These are phyloP conservation scores for Drosophila helvetica DNA, from an alignment of 2,888 invertebrate species.

Conservation along the genomic window DNA sequence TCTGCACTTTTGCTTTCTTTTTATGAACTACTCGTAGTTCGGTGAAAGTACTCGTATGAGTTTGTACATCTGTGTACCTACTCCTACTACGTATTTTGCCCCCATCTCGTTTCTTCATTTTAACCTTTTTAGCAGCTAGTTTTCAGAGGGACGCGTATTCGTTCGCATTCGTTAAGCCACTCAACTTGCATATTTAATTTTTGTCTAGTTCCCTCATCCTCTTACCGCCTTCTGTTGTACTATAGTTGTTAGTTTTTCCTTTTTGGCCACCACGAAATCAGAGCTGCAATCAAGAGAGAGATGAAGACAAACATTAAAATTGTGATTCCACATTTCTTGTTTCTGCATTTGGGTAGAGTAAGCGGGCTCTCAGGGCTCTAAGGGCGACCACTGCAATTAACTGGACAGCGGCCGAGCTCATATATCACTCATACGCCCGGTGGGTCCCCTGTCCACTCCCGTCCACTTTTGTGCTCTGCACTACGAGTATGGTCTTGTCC, in stretches of 20 bases:
- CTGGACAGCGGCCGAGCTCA: not conserved
- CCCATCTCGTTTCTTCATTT: no score
- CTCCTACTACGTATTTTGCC: no score
- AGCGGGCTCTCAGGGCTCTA: not conserved
- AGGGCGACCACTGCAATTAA: constrained; percentile 3
- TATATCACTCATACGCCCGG: constrained; percentile 27
- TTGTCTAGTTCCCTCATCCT: not conserved
- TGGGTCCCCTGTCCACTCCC: not conserved
- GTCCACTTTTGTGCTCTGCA: no score
- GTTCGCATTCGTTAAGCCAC: not conserved
- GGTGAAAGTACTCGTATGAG: no score
- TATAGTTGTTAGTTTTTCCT: not conserved
- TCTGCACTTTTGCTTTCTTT: no score
- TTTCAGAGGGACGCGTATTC: no score
- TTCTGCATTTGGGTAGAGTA: not conserved
- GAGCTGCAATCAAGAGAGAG: constrained; percentile 13
- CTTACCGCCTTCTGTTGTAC: not conserved
- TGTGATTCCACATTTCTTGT: constrained; percentile 1
- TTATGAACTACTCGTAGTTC: no score
- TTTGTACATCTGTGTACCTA: no score
- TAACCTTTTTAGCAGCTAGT: no score
- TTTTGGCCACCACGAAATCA: not conserved
- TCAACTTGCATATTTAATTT: not conserved
- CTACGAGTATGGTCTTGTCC: not conserved
- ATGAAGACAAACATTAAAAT: not conserved